Conservation (phyloP, 2,797 vertebrate species). For the Pantherophis vulpinus region DNA sequence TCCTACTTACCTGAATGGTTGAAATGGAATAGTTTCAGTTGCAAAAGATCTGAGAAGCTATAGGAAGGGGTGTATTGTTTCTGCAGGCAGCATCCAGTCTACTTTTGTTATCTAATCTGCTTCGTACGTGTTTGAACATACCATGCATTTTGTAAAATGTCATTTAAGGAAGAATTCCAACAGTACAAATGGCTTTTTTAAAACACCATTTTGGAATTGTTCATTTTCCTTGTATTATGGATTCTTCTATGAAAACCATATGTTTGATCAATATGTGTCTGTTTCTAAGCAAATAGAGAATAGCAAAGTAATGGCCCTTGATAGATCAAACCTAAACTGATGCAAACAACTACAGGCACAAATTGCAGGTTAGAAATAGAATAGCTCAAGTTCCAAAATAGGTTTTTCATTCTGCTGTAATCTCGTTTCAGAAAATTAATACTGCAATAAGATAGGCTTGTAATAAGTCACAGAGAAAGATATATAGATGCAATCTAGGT, state of each 20-base stretch:
- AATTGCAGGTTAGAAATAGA: background rate
- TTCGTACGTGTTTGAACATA: background rate
- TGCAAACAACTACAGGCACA: background rate
- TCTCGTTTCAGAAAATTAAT: background rate
- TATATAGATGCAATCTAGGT: background rate
- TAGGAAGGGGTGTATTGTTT: background rate
- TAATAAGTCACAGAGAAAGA: background rate
- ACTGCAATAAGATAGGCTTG: background rate
- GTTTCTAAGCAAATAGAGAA: background rate
- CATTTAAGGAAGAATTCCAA: background rate
- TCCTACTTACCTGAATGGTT: background rate
- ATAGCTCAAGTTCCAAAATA: background rate
- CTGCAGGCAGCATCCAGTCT: background rate
- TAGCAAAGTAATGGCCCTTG: background rate
- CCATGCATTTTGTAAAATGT: background rate
- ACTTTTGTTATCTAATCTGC: background rate
- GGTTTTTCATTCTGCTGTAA: background rate
- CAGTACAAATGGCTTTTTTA: background rate
- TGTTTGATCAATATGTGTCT: background rate
- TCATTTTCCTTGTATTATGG: background rate
- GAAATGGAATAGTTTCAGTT: background rate
- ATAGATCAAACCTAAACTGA: background rate
- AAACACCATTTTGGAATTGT: background rate
- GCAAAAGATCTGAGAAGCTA: background rate
- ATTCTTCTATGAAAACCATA: conserved; percentile 1